Percentiles rank a stretch among this genome's conserved stretches.
Evolutionary conservation across 2,888 invertebrate genomes (phyloP).

Genomic region (Gisinianus flammeolus): DNA sequence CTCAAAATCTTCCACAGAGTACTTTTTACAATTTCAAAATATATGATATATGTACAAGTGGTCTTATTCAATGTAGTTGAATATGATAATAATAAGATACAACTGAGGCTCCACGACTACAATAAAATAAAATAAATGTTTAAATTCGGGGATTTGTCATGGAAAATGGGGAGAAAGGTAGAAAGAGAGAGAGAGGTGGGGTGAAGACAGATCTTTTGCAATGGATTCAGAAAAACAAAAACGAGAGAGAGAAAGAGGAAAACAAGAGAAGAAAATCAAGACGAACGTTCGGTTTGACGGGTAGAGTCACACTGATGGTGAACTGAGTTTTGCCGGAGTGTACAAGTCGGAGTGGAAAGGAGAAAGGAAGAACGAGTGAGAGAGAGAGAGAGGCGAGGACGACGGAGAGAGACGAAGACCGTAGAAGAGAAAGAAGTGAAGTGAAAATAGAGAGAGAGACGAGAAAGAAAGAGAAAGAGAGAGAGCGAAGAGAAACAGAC

Average conservation of each 20-base stretch:
- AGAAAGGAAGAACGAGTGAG: too few relatives aligned
- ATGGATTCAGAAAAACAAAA: too few relatives aligned
- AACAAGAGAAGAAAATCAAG: neutral
- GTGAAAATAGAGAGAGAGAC: neutral
- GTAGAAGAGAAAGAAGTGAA: neutral
- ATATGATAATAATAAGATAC: too few relatives aligned
- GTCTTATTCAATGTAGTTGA: too few relatives aligned
- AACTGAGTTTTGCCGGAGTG: neutral
- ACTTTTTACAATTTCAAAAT: too few relatives aligned
- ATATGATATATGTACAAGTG: too few relatives aligned
- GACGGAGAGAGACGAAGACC: neutral
- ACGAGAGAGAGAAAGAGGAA: neutral
- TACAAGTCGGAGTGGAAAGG: neutral
- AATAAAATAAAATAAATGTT: too few relatives aligned
- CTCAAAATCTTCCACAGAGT: too few relatives aligned
- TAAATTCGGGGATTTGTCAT: too few relatives aligned
- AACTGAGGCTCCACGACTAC: too few relatives aligned
- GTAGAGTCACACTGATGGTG: neutral
- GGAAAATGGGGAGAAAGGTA: neutral
- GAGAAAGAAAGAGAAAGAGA: neutral
- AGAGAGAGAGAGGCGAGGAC: neutral
- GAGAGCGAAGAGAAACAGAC: neutral
- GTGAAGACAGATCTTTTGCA: too few relatives aligned
- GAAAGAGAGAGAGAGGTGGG: neutral
- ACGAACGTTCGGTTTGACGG: neutral